Base-by-base conservation (phyloP, 2,888 invertebrate species). In the Idaea dimidiata region DNA sequence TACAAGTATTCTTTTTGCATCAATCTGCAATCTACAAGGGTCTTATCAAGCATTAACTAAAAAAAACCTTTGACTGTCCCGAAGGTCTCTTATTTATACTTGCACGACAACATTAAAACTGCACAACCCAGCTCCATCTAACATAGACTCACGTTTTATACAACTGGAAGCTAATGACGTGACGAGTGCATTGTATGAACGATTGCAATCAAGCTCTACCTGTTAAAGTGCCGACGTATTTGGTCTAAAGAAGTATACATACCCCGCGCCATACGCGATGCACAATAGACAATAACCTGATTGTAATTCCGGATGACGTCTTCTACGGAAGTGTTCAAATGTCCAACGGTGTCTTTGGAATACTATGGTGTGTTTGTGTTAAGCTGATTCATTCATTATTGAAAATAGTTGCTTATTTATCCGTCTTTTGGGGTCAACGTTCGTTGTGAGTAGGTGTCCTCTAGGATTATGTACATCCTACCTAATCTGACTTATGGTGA, bases 281-380 rank as follows among this genome's bases (percentile, higher is more conserved):
- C 63, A 73, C 85, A 84, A 85, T 84, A 82, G 80, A 86, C 86
- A 86, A 87, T 90, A 73, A 79, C 65, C 75, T 82, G 81, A 80
- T 90, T 90, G 86, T 87, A 75, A 89, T 90, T 87, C 90, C 78
- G 78, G 76, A 72, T 77, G 80, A 72, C 69, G 73, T 72, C 68
- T 74, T 66, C 74, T 66, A 73, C 83, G 89, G 88, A 89, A 84
- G 87, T 88, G 87, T 85, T 81, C 73, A 72, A 76, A 74, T 79
- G 81, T 80, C 69, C 71, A 72, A 73, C 73, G 66, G 69, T 74
- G 77, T 66, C 59, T 43, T 43, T 43, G 43, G 43, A 43, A 43
- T 43, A 43, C 43, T 43, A 43, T 10, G 43, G 43, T 14, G 10
- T 14, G 10, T 43, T 43, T 43, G 43, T 43, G 43, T 43, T 8